phyloP scores from a whole-genome alignment of 2,113 vertebrate species.

The Elephas maximus region DNA sequence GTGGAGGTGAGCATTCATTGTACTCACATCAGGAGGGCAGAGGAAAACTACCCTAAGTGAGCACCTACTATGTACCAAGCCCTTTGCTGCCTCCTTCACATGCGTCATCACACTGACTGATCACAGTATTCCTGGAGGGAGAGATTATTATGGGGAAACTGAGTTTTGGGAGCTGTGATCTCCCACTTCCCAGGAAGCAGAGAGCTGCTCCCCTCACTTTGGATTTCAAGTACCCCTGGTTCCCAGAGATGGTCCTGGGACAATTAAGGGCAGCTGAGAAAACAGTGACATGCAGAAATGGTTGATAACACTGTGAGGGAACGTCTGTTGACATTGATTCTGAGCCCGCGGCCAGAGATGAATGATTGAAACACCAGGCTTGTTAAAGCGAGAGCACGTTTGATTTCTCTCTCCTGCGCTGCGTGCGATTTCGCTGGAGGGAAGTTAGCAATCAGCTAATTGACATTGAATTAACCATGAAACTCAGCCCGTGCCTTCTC shows the following conservation, averaged over 20 bases:
- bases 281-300: slow-evolving; percentile 92
- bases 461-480: slow-evolving; percentile 99
- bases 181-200: background rate
- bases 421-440: slow-evolving; percentile 96
- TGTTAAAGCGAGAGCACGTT: slow-evolving; percentile 97
- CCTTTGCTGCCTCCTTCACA: background rate
- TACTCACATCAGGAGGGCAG: background rate
- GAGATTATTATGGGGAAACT: slow-evolving; percentile 19
- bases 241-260: slow-evolving; percentile 78
- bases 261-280: slow-evolving; percentile 85
- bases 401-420: slow-evolving; percentile 94
- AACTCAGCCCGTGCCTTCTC: slow-evolving; percentile 95
- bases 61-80: background rate
- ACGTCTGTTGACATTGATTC: slow-evolving; percentile 97
- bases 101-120: background rate
- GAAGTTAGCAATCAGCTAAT: slow-evolving; percentile 99
- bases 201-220: background rate
- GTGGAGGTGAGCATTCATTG: rapidly evolving
- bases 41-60: background rate
- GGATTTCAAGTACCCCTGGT: slow-evolving; percentile 1
- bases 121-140: background rate
- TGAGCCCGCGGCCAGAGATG: slow-evolving; percentile 95
- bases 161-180: background rate
- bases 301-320: slow-evolving; percentile 96
- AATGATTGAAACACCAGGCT: slow-evolving; percentile 97